A percentile compares a stretch with the other conserved stretches of the same genome.
Evolutionary conservation across 2,113 vertebrate species (phyloP).

Genomic region (Poeciliopsis retropinna): DNA sequence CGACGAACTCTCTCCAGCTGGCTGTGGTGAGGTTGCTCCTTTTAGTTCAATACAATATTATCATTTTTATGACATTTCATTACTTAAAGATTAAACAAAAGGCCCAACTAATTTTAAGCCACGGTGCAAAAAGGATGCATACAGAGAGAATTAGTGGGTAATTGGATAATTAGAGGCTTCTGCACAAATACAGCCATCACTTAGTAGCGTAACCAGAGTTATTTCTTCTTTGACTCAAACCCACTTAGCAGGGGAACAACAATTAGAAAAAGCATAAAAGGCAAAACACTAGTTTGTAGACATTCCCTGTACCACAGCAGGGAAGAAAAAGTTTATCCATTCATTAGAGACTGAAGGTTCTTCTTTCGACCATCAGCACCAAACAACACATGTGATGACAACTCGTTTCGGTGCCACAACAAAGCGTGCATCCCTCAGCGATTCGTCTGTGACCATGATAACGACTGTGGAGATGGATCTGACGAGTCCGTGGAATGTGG

Average conservation of each 20-base stretch:
- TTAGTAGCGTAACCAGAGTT: background rate
- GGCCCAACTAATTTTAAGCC: background rate
- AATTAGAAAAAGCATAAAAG: background rate
- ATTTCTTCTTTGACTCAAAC: slow-evolving; percentile 13
- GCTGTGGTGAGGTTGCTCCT: slow-evolving; percentile 84
- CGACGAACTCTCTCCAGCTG: slow-evolving; percentile 93
- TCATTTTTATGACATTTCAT: background rate
- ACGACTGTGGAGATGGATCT: slow-evolving; percentile 95
- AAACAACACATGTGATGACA: slow-evolving; percentile 96
- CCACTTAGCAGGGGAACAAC: background rate
- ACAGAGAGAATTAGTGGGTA: background rate
- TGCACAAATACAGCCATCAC: background rate
- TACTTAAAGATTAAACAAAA: background rate
- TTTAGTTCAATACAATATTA: background rate
- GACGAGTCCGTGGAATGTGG: slow-evolving; percentile 95
- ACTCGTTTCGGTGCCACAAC: slow-evolving; percentile 91
- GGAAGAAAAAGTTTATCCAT: slow-evolving; percentile 5
- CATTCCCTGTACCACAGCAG: slow-evolving; percentile 1
- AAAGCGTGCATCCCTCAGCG: slow-evolving; percentile 91
- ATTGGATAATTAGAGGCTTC: slow-evolving; percentile 1
- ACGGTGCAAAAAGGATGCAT: background rate
- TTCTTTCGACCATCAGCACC: slow-evolving; percentile 81
- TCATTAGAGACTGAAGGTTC: slow-evolving; percentile 2
- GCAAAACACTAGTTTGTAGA: background rate
- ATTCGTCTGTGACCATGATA: slow-evolving; percentile 95